phyloP scores from a whole-genome alignment of 2,888 invertebrate genomes.

The Drosophila buzzatii region DNA sequence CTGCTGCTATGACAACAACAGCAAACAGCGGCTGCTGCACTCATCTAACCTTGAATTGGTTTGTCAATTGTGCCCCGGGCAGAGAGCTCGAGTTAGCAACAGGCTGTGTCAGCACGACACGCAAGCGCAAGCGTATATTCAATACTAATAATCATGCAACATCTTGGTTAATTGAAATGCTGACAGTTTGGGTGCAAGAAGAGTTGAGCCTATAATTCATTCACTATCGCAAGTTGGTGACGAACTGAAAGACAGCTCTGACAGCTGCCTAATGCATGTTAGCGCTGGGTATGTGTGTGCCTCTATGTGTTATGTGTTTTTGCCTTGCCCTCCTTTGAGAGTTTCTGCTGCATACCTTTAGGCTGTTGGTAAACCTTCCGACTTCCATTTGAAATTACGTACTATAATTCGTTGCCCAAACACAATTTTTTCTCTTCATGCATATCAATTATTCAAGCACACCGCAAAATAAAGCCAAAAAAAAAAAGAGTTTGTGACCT shows the following conservation, averaged over 20 bases:
- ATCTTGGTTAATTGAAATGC: constrained; percentile 1
- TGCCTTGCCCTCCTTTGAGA: constrained; percentile 25
- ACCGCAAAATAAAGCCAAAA: constrained; percentile 40
- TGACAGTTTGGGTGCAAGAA: not conserved
- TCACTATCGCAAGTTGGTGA: not conserved
- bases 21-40: constrained; percentile 42
- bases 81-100: not conserved
- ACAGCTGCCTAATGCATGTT: constrained; percentile 6
- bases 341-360: constrained; percentile 26
- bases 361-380: not conserved
- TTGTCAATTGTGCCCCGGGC: constrained; percentile 29
- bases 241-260: constrained; percentile 3
- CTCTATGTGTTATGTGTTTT: not conserved
- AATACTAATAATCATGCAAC: not conserved
- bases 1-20: constrained; percentile 1
- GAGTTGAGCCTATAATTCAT: not conserved
- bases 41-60: constrained; percentile 55
- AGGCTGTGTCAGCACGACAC: not conserved
- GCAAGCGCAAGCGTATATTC: not conserved
- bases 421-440: constrained; percentile 27
- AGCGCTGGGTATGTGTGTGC: not conserved
- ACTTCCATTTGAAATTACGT: constrained; percentile 7
- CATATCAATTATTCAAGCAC: constrained; percentile 50
- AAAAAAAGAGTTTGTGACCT: constrained; percentile 44
- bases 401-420: constrained; percentile 9